Evolutionary conservation across 2,797 vertebrate species (phyloP).

Genomic region (Sebastes umbrosus): DNA sequence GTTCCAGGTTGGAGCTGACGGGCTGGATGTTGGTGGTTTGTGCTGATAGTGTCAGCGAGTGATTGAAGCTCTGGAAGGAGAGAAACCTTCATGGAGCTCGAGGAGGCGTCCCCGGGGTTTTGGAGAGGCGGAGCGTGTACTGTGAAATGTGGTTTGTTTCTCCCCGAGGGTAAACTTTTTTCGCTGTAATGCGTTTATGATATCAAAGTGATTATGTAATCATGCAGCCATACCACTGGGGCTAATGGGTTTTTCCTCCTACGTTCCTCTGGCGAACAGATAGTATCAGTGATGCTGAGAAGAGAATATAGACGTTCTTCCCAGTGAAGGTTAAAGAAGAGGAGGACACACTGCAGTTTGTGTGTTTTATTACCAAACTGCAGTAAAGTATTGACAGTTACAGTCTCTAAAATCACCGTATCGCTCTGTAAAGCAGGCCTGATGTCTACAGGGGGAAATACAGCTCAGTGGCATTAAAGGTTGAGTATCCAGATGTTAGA

Average conservation of each 20-base stretch:
- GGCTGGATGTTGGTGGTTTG: background rate
- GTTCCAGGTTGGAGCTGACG: background rate
- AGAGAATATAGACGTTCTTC: background rate
- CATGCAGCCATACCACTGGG: background rate
- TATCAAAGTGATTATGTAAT: slow-evolving; percentile 27
- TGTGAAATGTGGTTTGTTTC: slow-evolving; percentile 1
- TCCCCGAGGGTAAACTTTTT: background rate
- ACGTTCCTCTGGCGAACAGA: background rate
- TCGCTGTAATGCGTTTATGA: background rate
- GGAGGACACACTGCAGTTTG: background rate
- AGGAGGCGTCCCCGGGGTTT: background rate
- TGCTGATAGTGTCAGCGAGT: background rate
- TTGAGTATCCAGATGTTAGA: background rate
- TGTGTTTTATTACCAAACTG: background rate
- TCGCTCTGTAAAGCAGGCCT: too few species aligned
- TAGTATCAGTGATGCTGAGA: background rate
- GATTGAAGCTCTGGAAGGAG: background rate
- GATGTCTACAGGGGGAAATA: background rate
- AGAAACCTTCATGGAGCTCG: background rate
- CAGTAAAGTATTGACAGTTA: background rate
- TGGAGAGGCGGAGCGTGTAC: background rate
- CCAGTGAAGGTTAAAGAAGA: background rate
- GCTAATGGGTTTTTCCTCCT: background rate
- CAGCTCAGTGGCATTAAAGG: background rate
- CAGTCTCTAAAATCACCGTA: background rate